Base-by-base conservation (phyloP, 1,140 invertebrate genomes). In the Hylaeus volcanicus region DNA sequence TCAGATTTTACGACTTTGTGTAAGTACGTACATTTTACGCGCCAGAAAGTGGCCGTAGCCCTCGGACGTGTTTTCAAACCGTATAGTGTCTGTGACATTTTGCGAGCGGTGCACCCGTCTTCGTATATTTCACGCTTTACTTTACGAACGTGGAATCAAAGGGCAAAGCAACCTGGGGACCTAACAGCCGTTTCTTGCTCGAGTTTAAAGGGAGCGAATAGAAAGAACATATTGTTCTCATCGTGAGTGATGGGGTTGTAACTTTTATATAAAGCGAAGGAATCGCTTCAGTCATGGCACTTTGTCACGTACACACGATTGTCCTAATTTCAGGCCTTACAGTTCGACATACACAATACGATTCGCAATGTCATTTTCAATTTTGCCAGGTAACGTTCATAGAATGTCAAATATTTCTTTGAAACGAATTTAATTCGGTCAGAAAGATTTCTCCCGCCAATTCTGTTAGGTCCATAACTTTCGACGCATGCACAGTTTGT, bases 141-240 rank as follows among this genome's bases (percentile, higher is more conserved):
- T 61, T 85, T 80, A 83, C 64, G 75, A 72, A 72, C 77, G 60
- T 72, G 12, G 14, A 68, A 61, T 79, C 66, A 61, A 79, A 74
- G 51, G n/a, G 58, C 64, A 45, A 53, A 37, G 56, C n/a, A 74
- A 82, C 64, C 75, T n/a, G 65, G 26, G 41, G 65, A 9, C 61
- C 66, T 37, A 41, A 63, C n/a, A 56, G 3, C 26, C 3, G 26
- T 37, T 66, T 9, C 53, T 74, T 56, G 48, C 39, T 8, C 26
- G n/a, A 48, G 41, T 63, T 58, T 65, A 51, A 65, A 74, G 11
- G 56, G 53, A 65, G n/a, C 11, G 8, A 14, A 56, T n/a, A 56
- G 41, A 73, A 55, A 66, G 77, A 48, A 51, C 56, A 61, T 63
- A 78, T 71, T 78, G 66, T 61, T 61, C n/a, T 51, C 68, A 53